Conservation (phyloP, 2,888 invertebrate species). For the Protophormia terraenovae region DNA sequence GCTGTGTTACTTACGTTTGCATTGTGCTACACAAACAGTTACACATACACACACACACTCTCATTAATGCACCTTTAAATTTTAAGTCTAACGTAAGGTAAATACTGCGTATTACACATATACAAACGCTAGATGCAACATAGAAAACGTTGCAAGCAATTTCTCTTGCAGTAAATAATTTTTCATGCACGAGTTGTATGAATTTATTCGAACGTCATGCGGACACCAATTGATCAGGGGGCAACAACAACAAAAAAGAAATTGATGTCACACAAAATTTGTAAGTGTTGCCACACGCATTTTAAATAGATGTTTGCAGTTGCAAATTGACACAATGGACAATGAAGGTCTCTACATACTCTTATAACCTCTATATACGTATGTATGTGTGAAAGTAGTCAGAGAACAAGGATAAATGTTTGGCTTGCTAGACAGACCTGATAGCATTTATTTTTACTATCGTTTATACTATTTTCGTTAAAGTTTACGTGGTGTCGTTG, state of each 20-base stretch:
- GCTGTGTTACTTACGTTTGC: conserved; percentile 45
- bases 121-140: conserved; percentile 7
- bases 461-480: neutral
- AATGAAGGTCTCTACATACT: neutral
- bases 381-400: neutral
- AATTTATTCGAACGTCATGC: conserved; percentile 66
- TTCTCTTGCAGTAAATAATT: conserved; percentile 71
- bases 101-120: neutral
- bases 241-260: conserved; percentile 31
- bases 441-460: neutral
- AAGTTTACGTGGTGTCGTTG: neutral
- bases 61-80: too few relatives aligned
- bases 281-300: conserved; percentile 67
- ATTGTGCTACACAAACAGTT: conserved; percentile 29
- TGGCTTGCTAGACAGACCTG: conserved; percentile 16
- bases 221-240: conserved; percentile 63
- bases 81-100: conserved; percentile 14
- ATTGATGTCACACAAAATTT: conserved; percentile 66
- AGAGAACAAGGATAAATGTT: conserved; percentile 30
- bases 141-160: conserved; percentile 65
- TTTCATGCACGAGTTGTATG: conserved; percentile 68
- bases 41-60: neutral
- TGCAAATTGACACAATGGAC: conserved; percentile 35
- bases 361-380: neutral
- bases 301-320: conserved; percentile 64